Conservation (phyloP, 2,888 invertebrate species). For the Lagria hirta region DNA sequence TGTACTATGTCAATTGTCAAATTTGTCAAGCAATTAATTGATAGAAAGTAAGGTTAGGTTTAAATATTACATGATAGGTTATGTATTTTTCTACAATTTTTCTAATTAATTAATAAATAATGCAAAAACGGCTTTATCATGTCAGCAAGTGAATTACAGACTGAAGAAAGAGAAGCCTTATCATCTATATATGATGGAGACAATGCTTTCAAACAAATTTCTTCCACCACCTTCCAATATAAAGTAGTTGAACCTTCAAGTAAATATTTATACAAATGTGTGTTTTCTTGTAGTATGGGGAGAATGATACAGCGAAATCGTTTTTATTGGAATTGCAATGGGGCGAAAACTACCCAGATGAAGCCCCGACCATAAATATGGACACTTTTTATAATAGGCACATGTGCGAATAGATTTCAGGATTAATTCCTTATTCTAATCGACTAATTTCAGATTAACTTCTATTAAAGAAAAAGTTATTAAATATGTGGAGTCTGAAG, state of each 20-base stretch:
- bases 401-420: constrained; percentile 64
- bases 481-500: constrained; percentile 65
- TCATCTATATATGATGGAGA: constrained; percentile 95
- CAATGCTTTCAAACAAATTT: constrained; percentile 77
- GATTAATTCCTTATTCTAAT: not conserved
- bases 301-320: constrained; percentile 75
- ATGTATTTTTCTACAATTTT: constrained; percentile 4
- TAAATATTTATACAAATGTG: constrained; percentile 5
- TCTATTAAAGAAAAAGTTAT: constrained; percentile 72
- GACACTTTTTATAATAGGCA: constrained; percentile 92
- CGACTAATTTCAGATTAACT: constrained; percentile 58
- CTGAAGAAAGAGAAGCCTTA: constrained; percentile 88
- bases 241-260: constrained; percentile 76
- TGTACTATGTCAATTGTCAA: constrained; percentile 3
- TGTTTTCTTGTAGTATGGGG: constrained; percentile 66
- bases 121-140: constrained; percentile 50
- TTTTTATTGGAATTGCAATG: constrained; percentile 87
- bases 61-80: constrained; percentile 11
- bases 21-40: not conserved
- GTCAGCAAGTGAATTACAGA: constrained; percentile 69
- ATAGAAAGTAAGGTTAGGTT: constrained; percentile 8
- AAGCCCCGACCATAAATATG: constrained; percentile 78
- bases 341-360: constrained; percentile 84
- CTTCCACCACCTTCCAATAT: constrained; percentile 81
- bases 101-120: constrained; percentile 10